Evolutionary conservation across 2,113 vertebrate genomes (phyloP), one percentile per base, ranked within the genome.

Genomic region (Bothrops jararaca): DNA sequence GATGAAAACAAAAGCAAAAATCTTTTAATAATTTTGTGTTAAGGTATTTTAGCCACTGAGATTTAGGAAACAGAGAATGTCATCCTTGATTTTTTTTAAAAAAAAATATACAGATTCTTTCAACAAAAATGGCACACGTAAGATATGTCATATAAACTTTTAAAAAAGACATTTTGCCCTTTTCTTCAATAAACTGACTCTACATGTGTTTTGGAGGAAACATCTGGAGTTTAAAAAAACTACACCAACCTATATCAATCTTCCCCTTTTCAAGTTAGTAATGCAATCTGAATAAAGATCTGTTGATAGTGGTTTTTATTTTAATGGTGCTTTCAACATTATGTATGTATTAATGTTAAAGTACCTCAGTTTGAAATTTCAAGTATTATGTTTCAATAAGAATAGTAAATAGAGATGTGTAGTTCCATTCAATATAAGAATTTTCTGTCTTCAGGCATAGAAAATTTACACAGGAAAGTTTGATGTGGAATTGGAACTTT

Each of bases 191-290:
- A 95, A 89, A 94, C 95, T 22, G 74, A 92, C 93, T 34, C 29
- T 92, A 94, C 56, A 57, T 96, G 95, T 95, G 94, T 96, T 93
- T 96, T 93, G 92, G 92, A 97, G 96, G 96, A 97, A 97, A 97
- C 96, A 97, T 96, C 96, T 95, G 95, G 92, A 95, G 94, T 95
- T 94, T 94, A 95, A 29, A 50, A 0, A 96, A 92, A 29, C 0
- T 34, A 0, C 88, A 92, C 91, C 94, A 95, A 94, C 92, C 89
- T 24, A 34, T 94, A 96, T 96, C 92, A 52, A 52, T 92, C 96
- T 97, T 94, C 94, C 96, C 85, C 57, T 94, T 96, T 96, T 89
- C 93, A 91, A 39, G 54, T 58, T 56, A n/a, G 42, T 90, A 86
- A 53, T 29, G 45, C 56, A 23, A 92, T 34, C 50, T 53, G 69